Evolutionary conservation across 1,140 invertebrate genomes (phyloP).

Genomic region (Drosophila nebulosa): DNA sequence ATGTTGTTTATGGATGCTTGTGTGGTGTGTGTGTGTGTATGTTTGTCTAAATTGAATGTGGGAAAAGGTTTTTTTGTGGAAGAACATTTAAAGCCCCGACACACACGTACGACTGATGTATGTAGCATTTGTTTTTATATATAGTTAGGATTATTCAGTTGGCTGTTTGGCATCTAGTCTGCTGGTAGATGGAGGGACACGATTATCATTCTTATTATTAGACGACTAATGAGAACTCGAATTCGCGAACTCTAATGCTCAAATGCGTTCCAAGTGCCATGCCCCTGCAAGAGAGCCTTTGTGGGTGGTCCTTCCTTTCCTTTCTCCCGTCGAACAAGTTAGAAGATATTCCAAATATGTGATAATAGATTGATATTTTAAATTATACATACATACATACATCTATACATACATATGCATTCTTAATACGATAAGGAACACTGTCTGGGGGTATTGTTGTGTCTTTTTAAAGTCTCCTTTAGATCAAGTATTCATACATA

Average conservation of each 20-base stretch:
- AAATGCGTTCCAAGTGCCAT: constrained; percentile 3
- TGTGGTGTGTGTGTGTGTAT: too few species aligned
- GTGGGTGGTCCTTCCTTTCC: constrained; percentile 10
- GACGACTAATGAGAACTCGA: constrained; percentile 11
- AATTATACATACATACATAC: too few species aligned
- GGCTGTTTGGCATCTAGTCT: constrained; percentile 19
- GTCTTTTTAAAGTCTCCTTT: neutral
- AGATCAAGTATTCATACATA: neutral
- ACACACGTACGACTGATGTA: neutral
- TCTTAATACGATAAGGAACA: neutral
- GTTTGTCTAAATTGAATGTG: neutral
- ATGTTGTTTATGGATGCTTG: too few species aligned
- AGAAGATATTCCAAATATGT: neutral
- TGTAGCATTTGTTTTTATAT: neutral
- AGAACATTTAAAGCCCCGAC: constrained; percentile 47
- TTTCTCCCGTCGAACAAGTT: constrained; percentile 12
- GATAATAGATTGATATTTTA: neutral
- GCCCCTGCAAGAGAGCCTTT: neutral
- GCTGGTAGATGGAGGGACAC: constrained; percentile 28
- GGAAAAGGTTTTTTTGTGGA: constrained; percentile 34
- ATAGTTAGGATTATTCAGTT: constrained; percentile 26
- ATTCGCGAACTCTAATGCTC: neutral
- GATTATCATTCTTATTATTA: constrained; percentile 6
- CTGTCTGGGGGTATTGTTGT: neutral
- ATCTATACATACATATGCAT: neutral